Evolutionary conservation across 2,113 vertebrate species (phyloP).

Genomic region (Channa maculata): DNA sequence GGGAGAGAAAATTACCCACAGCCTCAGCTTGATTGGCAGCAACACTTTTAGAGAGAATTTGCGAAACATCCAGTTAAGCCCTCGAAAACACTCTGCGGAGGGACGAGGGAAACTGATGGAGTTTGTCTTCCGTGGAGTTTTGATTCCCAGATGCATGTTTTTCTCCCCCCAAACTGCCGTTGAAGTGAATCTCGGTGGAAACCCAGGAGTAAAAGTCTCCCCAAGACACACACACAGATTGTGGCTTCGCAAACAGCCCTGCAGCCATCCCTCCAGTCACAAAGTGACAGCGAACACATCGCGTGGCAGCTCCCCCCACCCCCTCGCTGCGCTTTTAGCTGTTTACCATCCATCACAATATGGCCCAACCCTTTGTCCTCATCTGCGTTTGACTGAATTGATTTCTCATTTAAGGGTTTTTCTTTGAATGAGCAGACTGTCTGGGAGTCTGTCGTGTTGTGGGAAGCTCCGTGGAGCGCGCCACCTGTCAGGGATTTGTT

Average conservation of each 20-base stretch:
- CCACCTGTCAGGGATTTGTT: slow-evolving; percentile 43
- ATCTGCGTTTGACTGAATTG: slow-evolving; percentile 22
- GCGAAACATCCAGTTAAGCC: slow-evolving; percentile 3
- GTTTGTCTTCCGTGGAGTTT: slow-evolving; percentile 4
- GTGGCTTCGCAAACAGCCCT: slow-evolving; percentile 31
- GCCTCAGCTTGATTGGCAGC: not conserved
- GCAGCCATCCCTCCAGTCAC: slow-evolving; percentile 32
- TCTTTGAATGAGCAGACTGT: slow-evolving; percentile 34
- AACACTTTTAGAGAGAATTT: not conserved
- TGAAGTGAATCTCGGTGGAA: slow-evolving; percentile 23
- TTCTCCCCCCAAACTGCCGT: not conserved
- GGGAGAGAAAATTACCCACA: slow-evolving; percentile 1
- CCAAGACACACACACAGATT: not conserved
- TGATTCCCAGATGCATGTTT: not conserved
- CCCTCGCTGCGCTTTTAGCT: slow-evolving; percentile 10
- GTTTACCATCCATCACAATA: slow-evolving; percentile 34
- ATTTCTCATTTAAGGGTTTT: slow-evolving; percentile 23
- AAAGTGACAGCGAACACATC: slow-evolving; percentile 21
- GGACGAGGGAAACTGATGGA: not conserved
- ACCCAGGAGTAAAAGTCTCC: not conserved
- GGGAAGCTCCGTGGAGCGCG: not conserved
- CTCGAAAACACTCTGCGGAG: slow-evolving; percentile 21
- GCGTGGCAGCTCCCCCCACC: slow-evolving; percentile 25
- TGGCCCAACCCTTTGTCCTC: slow-evolving; percentile 2
- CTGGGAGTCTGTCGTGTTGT: slow-evolving; percentile 23